Conservation (phyloP, 2,113 vertebrate species). For the Hypomesus transpacificus region DNA sequence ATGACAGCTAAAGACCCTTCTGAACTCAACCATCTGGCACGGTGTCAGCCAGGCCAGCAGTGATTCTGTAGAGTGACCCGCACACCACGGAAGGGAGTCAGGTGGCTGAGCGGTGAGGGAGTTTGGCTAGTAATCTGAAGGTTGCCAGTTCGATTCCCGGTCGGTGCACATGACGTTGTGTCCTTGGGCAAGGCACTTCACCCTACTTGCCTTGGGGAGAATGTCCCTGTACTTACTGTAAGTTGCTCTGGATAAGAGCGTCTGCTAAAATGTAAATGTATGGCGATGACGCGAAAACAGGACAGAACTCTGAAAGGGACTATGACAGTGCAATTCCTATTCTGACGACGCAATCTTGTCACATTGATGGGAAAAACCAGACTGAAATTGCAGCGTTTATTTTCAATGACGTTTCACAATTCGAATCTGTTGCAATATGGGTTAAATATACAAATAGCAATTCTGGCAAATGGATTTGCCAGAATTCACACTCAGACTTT, state of each 20-base stretch:
- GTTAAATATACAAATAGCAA: no score
- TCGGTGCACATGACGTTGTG: no score
- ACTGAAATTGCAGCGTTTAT: constrained; percentile 1
- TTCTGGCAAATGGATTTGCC: no score
- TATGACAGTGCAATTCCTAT: constrained; percentile 27
- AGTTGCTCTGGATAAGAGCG: no score
- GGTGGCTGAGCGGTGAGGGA: no score
- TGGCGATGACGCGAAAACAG: constrained; percentile 24
- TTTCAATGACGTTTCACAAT: constrained; percentile 23
- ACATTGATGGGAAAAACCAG: neutral
- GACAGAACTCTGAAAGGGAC: constrained; percentile 32
- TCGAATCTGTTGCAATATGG: neutral
- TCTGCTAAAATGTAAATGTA: no score
- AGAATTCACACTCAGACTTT: neutral
- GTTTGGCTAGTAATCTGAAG: no score
- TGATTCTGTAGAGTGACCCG: constrained; percentile 40
- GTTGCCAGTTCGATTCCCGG: no score
- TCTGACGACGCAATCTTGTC: constrained; percentile 14
- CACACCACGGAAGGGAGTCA: no score
- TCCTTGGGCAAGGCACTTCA: no score
- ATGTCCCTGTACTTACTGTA: no score
- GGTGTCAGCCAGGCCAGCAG: constrained; percentile 31
- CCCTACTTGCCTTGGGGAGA: no score
- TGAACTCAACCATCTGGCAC: constrained; percentile 55
- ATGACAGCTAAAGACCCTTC: constrained; percentile 50